These are phyloP conservation scores for Argyrosomus regius DNA, from an alignment of 2,797 vertebrate species.

Conservation along the genomic window DNA sequence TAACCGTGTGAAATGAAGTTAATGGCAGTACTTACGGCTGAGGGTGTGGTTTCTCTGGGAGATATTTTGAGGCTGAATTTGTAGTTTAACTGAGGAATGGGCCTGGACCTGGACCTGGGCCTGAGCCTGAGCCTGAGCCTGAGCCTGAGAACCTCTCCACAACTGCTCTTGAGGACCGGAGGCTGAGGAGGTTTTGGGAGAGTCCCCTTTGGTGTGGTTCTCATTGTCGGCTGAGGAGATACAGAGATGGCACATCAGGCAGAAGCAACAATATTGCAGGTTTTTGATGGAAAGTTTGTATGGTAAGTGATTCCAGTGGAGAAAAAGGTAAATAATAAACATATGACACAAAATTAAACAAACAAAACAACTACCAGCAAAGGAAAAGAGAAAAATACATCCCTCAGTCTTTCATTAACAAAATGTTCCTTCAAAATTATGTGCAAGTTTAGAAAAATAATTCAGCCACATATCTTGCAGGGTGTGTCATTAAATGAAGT, in stretches of 20 bases:
- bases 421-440: slow-evolving; percentile 13
- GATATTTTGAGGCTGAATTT: slow-evolving; percentile 89
- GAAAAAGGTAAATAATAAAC: slow-evolving; percentile 44
- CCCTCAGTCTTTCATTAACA: slow-evolving; percentile 8
- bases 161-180: slow-evolving; percentile 89
- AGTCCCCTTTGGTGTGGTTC: slow-evolving; percentile 93
- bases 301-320: slow-evolving; percentile 10
- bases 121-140: slow-evolving; percentile 9
- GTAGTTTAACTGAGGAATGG: slow-evolving; percentile 81
- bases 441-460: slow-evolving; percentile 6
- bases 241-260: slow-evolving; percentile 38
- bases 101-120: slow-evolving; percentile 61
- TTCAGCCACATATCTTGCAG: slow-evolving; percentile 11
- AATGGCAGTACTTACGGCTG: slow-evolving; percentile 85
- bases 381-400: slow-evolving; percentile 22
- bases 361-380: slow-evolving; percentile 30
- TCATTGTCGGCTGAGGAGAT: slow-evolving; percentile 93
- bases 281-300: slow-evolving; percentile 1
- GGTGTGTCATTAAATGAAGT: slow-evolving; percentile 8
- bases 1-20: neutral
- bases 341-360: slow-evolving; percentile 31
- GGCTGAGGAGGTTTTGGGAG: slow-evolving; percentile 90
- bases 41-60: slow-evolving; percentile 92
- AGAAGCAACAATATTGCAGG: neutral
- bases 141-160: slow-evolving; percentile 83